A percentile compares a stretch with the other conserved stretches of the same genome.
phyloP scores from a whole-genome alignment of 1,140 invertebrate genomes.

The Drosophila dunni region DNA sequence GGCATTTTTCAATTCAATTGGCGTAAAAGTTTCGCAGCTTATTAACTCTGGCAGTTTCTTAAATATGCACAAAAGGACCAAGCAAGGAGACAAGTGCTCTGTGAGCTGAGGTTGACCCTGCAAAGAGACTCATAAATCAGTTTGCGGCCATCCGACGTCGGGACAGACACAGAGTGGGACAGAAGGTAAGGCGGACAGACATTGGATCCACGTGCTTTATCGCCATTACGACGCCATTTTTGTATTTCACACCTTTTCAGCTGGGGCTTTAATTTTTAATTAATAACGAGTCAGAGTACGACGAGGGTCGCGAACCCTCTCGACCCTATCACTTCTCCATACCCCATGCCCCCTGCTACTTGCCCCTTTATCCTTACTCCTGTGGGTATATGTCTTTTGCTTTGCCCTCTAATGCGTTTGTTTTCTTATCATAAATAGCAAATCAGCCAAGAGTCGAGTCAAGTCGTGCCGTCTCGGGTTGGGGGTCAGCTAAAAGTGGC shows the following conservation, averaged over 20 bases:
- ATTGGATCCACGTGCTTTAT: constrained; percentile 70
- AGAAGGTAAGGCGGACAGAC: not conserved
- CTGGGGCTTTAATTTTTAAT: constrained; percentile 81
- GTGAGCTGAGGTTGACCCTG: constrained; percentile 37
- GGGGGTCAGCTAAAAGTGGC: constrained; percentile 8
- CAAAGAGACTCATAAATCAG: constrained; percentile 76
- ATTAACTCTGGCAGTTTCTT: constrained; percentile 23
- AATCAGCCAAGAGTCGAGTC: constrained; percentile 59
- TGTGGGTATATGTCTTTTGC: not conserved
- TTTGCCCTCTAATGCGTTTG: constrained; percentile 72
- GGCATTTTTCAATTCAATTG: constrained; percentile 59
- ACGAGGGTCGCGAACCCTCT: constrained; percentile 60
- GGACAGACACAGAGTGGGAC: not conserved
- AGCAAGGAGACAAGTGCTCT: not conserved
- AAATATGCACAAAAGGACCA: constrained; percentile 61
- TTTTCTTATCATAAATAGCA: constrained; percentile 83
- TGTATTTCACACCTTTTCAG: constrained; percentile 81
- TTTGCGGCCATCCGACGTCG: not conserved
- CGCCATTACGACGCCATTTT: constrained; percentile 75
- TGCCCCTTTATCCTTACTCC: not conserved
- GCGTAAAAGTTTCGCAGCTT: constrained; percentile 38
- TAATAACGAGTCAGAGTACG: constrained; percentile 76
- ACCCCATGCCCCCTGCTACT: not conserved
- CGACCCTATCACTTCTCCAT: constrained; percentile 10
- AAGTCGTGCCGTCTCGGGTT: not conserved